Evolutionary conservation across 1,140 invertebrate genomes (phyloP).

Genomic region (Vollenhovia emeryi): DNA sequence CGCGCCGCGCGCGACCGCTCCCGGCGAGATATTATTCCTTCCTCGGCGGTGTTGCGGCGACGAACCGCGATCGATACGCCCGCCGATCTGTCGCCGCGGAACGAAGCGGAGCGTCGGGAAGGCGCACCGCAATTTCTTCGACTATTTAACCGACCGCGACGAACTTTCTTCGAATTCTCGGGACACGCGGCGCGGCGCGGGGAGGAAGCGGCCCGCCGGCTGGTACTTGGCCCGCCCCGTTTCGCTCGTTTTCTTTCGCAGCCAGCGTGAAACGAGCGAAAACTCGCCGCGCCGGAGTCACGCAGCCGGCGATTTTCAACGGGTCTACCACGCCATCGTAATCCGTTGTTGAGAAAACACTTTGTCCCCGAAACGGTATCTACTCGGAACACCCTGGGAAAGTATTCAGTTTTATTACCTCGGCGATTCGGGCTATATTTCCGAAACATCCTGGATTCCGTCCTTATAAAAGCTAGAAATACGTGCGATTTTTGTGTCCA

Average conservation of each 20-base stretch:
- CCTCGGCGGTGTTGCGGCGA: constrained; percentile 40
- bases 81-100: constrained; percentile 58
- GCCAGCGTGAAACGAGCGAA: constrained; percentile 56
- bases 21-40: constrained; percentile 59
- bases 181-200: constrained; percentile 4
- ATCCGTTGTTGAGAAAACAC: constrained; percentile 14
- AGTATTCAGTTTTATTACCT: not conserved
- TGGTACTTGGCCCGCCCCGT: constrained; percentile 32
- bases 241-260: constrained; percentile 58
- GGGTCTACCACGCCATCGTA: constrained; percentile 9
- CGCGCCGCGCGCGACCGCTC: constrained; percentile 41
- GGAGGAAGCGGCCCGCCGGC: not conserved
- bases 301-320: constrained; percentile 31
- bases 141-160: constrained; percentile 54
- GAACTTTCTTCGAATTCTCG: constrained; percentile 62
- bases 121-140: constrained; percentile 49
- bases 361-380: not conserved
- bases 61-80: constrained; percentile 56
- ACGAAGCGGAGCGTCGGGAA: constrained; percentile 4
- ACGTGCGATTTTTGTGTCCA: constrained; percentile 3
- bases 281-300: constrained; percentile 45
- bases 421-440: not conserved
- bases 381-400: not conserved
- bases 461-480: not conserved
- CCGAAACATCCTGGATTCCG: not conserved